Conservation (phyloP, 23 tunicate species). For the Halocynthia roretzi region DNA sequence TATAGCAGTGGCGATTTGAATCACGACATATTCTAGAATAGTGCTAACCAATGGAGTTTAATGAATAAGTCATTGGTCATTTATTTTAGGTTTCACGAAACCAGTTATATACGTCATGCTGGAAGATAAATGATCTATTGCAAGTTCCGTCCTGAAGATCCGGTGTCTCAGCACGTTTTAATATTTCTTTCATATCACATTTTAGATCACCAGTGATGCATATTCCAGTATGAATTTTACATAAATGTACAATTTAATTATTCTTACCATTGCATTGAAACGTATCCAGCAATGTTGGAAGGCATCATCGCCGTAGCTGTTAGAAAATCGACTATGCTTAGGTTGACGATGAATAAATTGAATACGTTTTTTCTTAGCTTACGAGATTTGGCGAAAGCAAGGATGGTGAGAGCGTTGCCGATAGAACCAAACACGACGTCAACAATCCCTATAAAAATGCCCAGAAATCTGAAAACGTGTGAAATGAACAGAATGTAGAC, state of each 20-base stretch:
- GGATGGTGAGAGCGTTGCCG: constrained; percentile 72
- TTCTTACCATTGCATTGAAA: constrained; percentile 66
- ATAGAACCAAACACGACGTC: constrained; percentile 63
- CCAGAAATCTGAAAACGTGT: constrained; percentile 41
- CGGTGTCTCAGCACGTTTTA: neutral
- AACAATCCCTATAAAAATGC: constrained; percentile 47
- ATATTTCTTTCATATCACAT: neutral
- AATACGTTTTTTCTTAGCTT: constrained; percentile 46
- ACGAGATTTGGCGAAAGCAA: constrained; percentile 42
- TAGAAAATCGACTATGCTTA: constrained; percentile 52
- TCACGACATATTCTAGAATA: too few species aligned
- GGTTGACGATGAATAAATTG: constrained; percentile 74
- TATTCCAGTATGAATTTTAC: too few species aligned
- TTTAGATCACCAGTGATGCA: neutral
- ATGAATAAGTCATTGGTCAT: too few species aligned
- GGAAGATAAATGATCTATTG: too few species aligned
- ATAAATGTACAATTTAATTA: too few species aligned
- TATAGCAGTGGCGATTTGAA: too few species aligned
- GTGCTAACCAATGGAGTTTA: too few species aligned
- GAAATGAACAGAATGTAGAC: too few species aligned
- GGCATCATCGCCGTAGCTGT: constrained; percentile 89
- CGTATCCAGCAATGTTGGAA: constrained; percentile 74
- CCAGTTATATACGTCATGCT: too few species aligned
- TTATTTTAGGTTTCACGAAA: too few species aligned
- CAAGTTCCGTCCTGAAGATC: too few species aligned